Base-by-base conservation (phyloP, 2,888 invertebrate genomes). In the Falcaria lacertinaria region DNA sequence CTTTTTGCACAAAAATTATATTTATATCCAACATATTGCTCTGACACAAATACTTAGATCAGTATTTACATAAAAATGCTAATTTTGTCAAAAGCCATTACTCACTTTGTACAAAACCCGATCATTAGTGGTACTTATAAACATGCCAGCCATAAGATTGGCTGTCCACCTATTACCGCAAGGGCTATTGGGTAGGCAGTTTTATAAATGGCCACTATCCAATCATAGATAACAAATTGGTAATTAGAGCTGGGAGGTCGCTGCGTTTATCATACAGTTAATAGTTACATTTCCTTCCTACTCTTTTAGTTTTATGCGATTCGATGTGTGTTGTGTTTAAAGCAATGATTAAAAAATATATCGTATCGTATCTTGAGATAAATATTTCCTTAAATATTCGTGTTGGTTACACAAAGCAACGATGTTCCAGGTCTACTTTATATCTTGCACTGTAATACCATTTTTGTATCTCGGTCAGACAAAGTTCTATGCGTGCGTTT, bases 211-310 rank as follows among this genome's bases (percentile, higher is more conserved):
- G 36, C 44, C 15, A 43, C 41, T 42, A 50, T 46, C 49, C 50
- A 50, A 48, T 52, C 48, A 52, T 19, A 43, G 48, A 54, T 57
- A 57, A 53, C 48, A 44, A 57, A 54, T 60, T 58, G 28, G 28
- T 28, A 11, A 54, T 50, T 50, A 41, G 41, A 25, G 37, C 35
- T 37, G 13, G 28, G 34, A 33, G 38, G n/a, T 41, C 43, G 49
- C 44, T 54, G 61, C 46, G 62, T 60, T 64, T 42, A 46, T 47
- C 41, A 46, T 55, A 67, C 47, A 64, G 61, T 69, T 70, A 61
- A 64, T 39, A 57, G 51, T 54, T 49, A 62, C 62, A 50, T 51
- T 47, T 47, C 56, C 54, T 58, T 57, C 61, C 57, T 56, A 42
- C 44, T 54, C 51, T 48, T 49, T 58, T 57, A 49, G 50, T 35